Base-by-base conservation (phyloP, 2,113 vertebrate species). In the Crypturellus undulatus region DNA sequence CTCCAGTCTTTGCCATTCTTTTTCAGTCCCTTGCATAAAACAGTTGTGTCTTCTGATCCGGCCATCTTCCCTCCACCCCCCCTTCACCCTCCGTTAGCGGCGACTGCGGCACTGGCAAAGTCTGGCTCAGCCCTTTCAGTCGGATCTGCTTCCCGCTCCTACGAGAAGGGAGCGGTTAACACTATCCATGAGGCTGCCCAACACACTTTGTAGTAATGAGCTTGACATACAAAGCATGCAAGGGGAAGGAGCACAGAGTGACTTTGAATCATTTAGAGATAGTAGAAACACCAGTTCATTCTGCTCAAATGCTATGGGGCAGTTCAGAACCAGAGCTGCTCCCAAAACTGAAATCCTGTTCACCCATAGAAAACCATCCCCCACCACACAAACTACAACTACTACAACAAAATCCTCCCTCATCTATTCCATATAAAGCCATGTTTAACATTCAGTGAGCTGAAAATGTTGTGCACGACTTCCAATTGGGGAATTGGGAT, bases 161-260 rank as follows among this genome's bases (percentile, higher is more conserved):
- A 3, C 6, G 6, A 10, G 32, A 21, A 26, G 10, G 21, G 32
- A 9, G 26, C 13, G 18, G 26, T 11, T 14, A 38, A 9, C 14
- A 7, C 45, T 7, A 2, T 1, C 25, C 0, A 4, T 22, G 51
- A 49, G 63, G 11, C 38, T 4, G 4, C 3, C 0, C 2, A 15
- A 67, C 18, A 4, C 3, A 1, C 11, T 15, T 20, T 26, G 16
- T 22, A 25, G 15, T 16, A 18, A 13, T 5, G 8, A 38, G 43
- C 21, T 3, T 38, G 32, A 28, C 51, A 56, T 18, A 30, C 10
- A 22, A 22, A 16, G 56, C 20, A 9, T 54, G 30, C 9, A 22
- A n/a, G 22, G 14, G 2, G 7, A 59, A 25, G n/a, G 54, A 1
- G 6, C 25, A 22, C 17, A 15, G 67, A 15, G 34, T 1, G 5